Base-by-base conservation (phyloP, 2,113 vertebrate species). In the Miniopterus natalensis region DNA sequence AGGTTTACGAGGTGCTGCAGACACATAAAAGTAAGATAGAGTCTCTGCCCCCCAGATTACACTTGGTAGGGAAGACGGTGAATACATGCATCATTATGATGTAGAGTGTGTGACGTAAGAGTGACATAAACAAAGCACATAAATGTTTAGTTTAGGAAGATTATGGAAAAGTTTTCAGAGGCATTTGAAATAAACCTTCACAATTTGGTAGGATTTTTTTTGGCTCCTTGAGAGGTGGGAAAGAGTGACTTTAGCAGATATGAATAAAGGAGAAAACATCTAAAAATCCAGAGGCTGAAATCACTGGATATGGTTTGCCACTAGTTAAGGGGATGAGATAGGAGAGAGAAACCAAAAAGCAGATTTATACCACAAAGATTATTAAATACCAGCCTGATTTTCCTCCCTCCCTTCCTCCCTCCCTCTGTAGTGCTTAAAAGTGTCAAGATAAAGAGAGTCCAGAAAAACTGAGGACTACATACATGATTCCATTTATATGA, bases 131-230 rank as follows among this genome's bases (percentile, higher is more conserved):
- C 7, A 74, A 77, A 92, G 10, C 36, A 27, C 42, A 36, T 25
- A n/a, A 47, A 87, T n/a, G 15, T 77, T 55, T 66, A 61, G 21
- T 40, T 27, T 47, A 78, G 13, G n/a, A 70, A 49, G 20, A 36
- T 74, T 91, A 7, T 21, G 1, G 53, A n/a, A 57, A 77, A 84
- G 25, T n/a, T 83, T 84, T 59, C 78, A 29, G 17, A 51, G 59
- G 42, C 40, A 93, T 65, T 93, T 88, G 66, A 93, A 29, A 59
- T 79, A 73, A 92, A 40, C 3, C 27, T 57, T 83, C 12, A 84
- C 61, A 8, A 91, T 51, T 36, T 78, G 21, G 47, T 51, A 84
- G 31, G 18, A 36, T 49, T 57, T 85, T 90, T 71, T 84, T 36
- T 36, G 36, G 25, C 15, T 63, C 25, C 40, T 77, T 83, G 47